Conservation (phyloP, 92 coral and sea anemone species). For the Actinostola sp. region DNA sequence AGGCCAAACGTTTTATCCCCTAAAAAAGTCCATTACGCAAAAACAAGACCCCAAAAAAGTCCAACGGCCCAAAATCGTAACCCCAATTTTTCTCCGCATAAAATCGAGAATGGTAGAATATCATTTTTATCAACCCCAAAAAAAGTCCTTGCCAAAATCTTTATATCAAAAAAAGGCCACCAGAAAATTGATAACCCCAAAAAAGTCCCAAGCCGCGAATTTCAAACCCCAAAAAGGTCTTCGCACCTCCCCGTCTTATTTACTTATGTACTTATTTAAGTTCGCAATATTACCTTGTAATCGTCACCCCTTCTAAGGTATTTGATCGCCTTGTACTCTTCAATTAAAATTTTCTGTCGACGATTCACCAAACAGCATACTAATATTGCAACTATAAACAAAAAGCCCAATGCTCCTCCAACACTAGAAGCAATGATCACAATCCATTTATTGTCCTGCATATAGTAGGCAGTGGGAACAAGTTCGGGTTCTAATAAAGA, state of each 20-base stretch:
- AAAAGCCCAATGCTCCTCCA: constrained; percentile 34
- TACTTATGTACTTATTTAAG: background rate
- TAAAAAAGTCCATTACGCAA: too few relatives aligned
- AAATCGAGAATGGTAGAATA: too few relatives aligned
- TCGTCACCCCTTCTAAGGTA: constrained; percentile 30
- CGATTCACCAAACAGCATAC: constrained; percentile 32
- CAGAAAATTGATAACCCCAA: too few relatives aligned
- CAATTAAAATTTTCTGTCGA: constrained; percentile 34
- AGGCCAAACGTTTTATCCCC: too few relatives aligned
- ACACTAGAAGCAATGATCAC: constrained; percentile 6
- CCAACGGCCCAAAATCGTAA: too few relatives aligned
- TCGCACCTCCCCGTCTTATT: too few relatives aligned
- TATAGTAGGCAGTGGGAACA: background rate
- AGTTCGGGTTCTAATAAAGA: background rate
- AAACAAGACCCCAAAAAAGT: too few relatives aligned
- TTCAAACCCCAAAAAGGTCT: background rate
- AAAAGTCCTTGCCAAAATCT: too few relatives aligned
- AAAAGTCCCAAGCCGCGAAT: too few relatives aligned
- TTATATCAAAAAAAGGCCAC: too few relatives aligned
- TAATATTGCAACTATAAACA: constrained; percentile 3
- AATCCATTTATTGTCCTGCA: background rate
- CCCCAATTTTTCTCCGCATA: too few relatives aligned
- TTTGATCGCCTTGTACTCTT: constrained; percentile 43
- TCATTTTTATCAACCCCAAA: too few relatives aligned
- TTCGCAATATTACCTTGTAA: constrained; percentile 26